Percentiles rank a stretch among this genome's conserved stretches.
Conservation (phyloP, 2,113 vertebrate species). For the Podarcis raffonei region DNA sequence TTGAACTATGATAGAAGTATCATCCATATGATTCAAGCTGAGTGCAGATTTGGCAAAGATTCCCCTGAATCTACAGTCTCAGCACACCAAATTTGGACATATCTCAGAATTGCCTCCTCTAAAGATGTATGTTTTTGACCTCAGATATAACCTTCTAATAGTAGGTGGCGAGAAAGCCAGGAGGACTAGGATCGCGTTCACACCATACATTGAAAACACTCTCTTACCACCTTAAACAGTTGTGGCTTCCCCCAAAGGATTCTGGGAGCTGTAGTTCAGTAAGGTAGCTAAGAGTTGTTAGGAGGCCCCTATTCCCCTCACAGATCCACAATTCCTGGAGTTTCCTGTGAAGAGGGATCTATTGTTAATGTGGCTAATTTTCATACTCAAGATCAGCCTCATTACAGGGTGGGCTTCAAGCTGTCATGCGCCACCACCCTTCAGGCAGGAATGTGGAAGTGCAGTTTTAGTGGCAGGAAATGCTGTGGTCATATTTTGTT, state of each 20-base stretch:
- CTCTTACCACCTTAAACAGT: too few relatives aligned
- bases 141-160: constrained; percentile 9
- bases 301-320: too few relatives aligned
- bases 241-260: too few relatives aligned
- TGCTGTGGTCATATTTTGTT: background rate
- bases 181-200: background rate
- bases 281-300: too few relatives aligned
- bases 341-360: too few relatives aligned
- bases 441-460: background rate
- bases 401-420: background rate
- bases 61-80: background rate
- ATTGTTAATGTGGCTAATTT: too few relatives aligned
- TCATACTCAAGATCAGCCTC: constrained; percentile 13
- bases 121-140: background rate
- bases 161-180: background rate
- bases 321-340: too few relatives aligned
- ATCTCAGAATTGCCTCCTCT: background rate
- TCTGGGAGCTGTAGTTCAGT: too few relatives aligned
- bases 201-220: too few relatives aligned
- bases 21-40: background rate
- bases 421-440: background rate
- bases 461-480: background rate
- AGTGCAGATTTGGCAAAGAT: background rate
- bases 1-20: background rate
- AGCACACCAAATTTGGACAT: background rate